Evolutionary conservation across 2,888 invertebrate genomes (phyloP).

Genomic region (Graphium colonna): DNA sequence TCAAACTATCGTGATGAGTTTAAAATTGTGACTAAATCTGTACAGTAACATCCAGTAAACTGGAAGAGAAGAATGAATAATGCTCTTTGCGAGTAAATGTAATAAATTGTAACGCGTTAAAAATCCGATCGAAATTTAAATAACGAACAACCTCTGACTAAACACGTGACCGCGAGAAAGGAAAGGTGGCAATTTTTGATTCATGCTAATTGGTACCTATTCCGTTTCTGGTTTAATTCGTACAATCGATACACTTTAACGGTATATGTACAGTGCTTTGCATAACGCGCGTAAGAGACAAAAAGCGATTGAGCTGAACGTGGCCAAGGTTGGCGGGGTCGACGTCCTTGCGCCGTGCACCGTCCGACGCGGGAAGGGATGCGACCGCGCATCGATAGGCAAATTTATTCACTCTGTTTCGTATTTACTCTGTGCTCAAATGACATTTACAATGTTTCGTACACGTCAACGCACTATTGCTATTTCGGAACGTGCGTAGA

Average conservation of each 20-base stretch:
- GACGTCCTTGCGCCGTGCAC: slow-evolving; percentile 53
- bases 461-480: no score
- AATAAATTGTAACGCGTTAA: slow-evolving; percentile 19
- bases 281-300: slow-evolving; percentile 40
- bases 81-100: no score
- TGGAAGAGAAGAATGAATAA: no score
- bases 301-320: slow-evolving; percentile 58
- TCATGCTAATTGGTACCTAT: slow-evolving; percentile 45
- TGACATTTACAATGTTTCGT: slow-evolving; percentile 4
- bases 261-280: not conserved
- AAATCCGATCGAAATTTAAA: slow-evolving; percentile 7
- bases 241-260: not conserved
- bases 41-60: no score
- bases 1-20: no score
- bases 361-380: slow-evolving; percentile 22
- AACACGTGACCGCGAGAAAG: not conserved
- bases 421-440: slow-evolving; percentile 1
- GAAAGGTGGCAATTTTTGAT: slow-evolving; percentile 5
- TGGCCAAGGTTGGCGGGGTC: slow-evolving; percentile 66
- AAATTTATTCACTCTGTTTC: slow-evolving; percentile 21
- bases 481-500: no score
- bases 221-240: not conserved
- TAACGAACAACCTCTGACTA: not conserved
- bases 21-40: no score
- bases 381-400: slow-evolving; percentile 19